Evolutionary conservation across 2,888 invertebrate genomes (phyloP), one percentile per base, ranked within the genome.

Genomic region (Colostygia pectinataria): DNA sequence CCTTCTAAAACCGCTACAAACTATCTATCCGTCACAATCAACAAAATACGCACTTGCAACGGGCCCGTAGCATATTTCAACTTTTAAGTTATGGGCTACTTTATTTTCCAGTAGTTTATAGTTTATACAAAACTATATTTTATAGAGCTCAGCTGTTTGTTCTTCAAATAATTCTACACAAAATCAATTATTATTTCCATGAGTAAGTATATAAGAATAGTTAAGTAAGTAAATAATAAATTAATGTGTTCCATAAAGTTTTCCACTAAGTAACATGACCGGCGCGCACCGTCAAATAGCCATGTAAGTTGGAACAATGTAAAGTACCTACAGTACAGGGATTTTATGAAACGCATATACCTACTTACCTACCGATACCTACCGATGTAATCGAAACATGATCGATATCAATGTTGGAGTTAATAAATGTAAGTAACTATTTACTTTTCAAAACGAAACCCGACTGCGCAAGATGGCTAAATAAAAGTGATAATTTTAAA

Each of bases 221-320:
- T 59, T 63, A 67, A 63, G 53, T 50, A 51, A 53, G 41, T 53
- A 47, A 57, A 43, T 39, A 45, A 56, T 56, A 61, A 41, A 51
- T 54, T 71, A 61, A 84, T 85, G 88, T 88, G 88, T 88, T 87
- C 86, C 84, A 84, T 58, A 80, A 79, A 57, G 83, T 85, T 85
- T 85, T 87, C 84, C 85, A 82, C 58, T 77, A 68, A 66, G 67
- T 78, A 77, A 75, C 63, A 74, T 60, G 58, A 56, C 68, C 66
- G 66, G 70, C 31, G 31, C 74, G 75, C 76, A 76, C 74, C 73
- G 53, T 64, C 57, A 65, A 66, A 71, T 70, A 75, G 68, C 40
- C 65, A 64, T 68, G 67, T 77, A 76, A 74, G 71, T 57, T 66
- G 71, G 73, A 78, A 80, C 76, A 74, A 77, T 71, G 69, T 60